phyloP scores from a whole-genome alignment of 2,797 vertebrate species.

The Nyctalus aviator region DNA sequence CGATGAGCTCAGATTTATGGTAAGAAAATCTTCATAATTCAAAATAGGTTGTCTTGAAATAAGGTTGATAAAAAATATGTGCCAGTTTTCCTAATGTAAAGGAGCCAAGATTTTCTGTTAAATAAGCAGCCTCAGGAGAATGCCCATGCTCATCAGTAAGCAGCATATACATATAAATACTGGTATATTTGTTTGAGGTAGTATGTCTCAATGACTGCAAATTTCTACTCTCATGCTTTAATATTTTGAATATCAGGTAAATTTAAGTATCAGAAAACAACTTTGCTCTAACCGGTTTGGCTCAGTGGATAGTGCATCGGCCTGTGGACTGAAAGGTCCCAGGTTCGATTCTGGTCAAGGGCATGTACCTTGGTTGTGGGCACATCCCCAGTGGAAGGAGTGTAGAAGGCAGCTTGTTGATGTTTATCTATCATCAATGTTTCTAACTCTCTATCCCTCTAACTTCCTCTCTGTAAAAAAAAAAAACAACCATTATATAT shows the following conservation, averaged over 20 bases:
- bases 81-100: slow-evolving; percentile 49
- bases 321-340: no score
- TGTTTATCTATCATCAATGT: no score
- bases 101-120: slow-evolving; percentile 39
- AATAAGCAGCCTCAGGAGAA: slow-evolving; percentile 9
- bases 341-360: no score
- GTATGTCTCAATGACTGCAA: not conserved
- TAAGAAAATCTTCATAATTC: slow-evolving; percentile 58
- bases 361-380: no score
- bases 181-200: not conserved
- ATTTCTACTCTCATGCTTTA: slow-evolving; percentile 33
- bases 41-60: slow-evolving; percentile 53
- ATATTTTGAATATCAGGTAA: slow-evolving; percentile 13
- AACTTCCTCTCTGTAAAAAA: no score
- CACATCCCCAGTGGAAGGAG: no score
- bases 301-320: no score
- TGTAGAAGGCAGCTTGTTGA: no score
- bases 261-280: slow-evolving; percentile 12
- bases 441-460: no score
- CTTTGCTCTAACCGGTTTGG: not conserved
- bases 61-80: slow-evolving; percentile 54
- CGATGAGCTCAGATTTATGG: slow-evolving; percentile 55
- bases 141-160: not conserved
- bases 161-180: not conserved
- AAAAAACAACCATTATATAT: no score